A percentile compares a stretch with the other conserved stretches of the same genome.
phyloP scores from a whole-genome alignment of 2,113 vertebrate genomes.

The Epinephelus lanceolatus region DNA sequence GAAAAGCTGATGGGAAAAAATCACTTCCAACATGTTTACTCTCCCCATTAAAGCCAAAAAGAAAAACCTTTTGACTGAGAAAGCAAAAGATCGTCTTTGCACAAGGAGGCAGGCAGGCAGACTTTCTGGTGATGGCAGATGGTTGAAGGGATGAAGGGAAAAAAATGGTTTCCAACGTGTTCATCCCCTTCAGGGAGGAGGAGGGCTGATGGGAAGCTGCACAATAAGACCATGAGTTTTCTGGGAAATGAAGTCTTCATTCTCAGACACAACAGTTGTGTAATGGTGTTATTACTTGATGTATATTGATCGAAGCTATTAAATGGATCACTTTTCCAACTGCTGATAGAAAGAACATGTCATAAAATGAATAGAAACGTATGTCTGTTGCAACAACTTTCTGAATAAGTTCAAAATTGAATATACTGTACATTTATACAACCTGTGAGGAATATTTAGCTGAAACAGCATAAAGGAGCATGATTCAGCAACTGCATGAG shows the following conservation, averaged over 20 bases:
- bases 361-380: background rate
- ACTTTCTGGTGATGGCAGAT: constrained; percentile 41
- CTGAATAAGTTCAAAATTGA: background rate
- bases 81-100: constrained; percentile 40
- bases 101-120: constrained; percentile 20
- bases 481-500: background rate
- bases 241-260: background rate
- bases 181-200: constrained; percentile 26
- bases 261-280: background rate
- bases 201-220: background rate
- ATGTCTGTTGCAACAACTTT: background rate
- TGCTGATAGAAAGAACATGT: background rate
- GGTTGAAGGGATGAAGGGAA: constrained; percentile 6
- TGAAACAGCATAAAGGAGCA: background rate
- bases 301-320: background rate
- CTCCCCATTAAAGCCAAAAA: constrained; percentile 36
- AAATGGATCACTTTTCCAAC: background rate
- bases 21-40: constrained; percentile 49
- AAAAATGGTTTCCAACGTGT: constrained; percentile 14
- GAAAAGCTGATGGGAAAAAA: constrained; percentile 36
- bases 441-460: background rate
- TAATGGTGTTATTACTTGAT: background rate
- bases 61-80: constrained; percentile 36
- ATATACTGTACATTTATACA: background rate
- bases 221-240: background rate